A percentile compares a stretch with the other conserved stretches of the same genome.
Evolutionary conservation across 2,113 vertebrate species (phyloP).

Genomic region (Colaptes auratus): DNA sequence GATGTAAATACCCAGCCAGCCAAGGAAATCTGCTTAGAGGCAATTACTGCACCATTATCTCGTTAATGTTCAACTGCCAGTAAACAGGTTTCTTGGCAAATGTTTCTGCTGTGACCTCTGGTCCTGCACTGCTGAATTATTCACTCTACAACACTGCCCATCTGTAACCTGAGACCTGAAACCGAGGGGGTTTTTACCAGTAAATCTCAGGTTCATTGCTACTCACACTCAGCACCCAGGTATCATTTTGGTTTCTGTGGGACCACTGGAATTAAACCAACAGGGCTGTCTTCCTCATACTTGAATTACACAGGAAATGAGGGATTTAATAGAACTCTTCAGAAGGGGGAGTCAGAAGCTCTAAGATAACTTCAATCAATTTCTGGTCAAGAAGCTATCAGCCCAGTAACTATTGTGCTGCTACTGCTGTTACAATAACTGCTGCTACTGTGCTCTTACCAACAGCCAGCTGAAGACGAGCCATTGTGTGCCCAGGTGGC

Average conservation of each 20-base stretch:
- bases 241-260: neutral
- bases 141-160: neutral
- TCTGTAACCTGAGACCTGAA: neutral
- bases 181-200: neutral
- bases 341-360: neutral
- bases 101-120: neutral
- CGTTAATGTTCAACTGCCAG: constrained; percentile 41
- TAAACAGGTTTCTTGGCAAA: constrained; percentile 7
- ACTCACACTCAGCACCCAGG: neutral
- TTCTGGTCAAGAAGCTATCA: neutral
- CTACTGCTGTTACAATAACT: no score
- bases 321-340: neutral
- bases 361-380: neutral
- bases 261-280: neutral
- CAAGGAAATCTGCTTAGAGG: constrained; percentile 15
- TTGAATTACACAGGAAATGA: neutral
- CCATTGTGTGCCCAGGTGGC: no score
- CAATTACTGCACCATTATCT: neutral
- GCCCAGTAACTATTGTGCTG: neutral
- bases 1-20: neutral
- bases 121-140: neutral
- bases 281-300: neutral
- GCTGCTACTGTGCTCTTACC: no score
- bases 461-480: no score
- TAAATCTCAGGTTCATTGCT: neutral